A percentile compares a stretch with the other conserved stretches of the same genome.
These are phyloP conservation scores for Selenia dentaria DNA, from an alignment of 2,888 invertebrate species.

Conservation along the genomic window DNA sequence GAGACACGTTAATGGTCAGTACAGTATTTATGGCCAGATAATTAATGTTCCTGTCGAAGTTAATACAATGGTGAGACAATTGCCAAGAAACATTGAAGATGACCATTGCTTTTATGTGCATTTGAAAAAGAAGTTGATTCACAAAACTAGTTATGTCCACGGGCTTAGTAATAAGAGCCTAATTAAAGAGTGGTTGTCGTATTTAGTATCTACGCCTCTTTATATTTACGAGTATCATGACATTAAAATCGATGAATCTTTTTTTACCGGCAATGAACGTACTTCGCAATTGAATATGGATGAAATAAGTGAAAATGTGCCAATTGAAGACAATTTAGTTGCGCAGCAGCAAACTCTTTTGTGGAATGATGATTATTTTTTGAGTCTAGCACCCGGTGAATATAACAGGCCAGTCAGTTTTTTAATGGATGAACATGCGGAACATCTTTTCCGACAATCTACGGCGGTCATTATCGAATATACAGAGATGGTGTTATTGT, in stretches of 20 bases:
- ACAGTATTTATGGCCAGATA: not conserved
- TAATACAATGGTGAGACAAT: not conserved
- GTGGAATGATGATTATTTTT: constrained; percentile 32
- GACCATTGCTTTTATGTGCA: not conserved
- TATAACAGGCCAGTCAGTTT: constrained; percentile 35
- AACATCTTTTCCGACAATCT: constrained; percentile 54
- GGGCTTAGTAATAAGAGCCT: not conserved
- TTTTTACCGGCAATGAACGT: constrained; percentile 29
- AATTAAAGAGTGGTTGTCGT: not conserved
- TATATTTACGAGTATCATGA: constrained; percentile 11
- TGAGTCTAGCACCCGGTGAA: constrained; percentile 29
- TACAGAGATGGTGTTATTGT: constrained; percentile 37
- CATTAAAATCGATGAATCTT: constrained; percentile 34
- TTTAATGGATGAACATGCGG: constrained; percentile 48
- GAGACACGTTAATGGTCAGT: not conserved
- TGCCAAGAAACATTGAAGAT: not conserved
- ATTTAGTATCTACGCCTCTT: not conserved
- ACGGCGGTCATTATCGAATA: constrained; percentile 42
- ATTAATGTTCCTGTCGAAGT: not conserved
- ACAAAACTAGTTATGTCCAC: not conserved
- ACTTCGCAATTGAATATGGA: constrained; percentile 29
- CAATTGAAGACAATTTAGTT: constrained; percentile 35
- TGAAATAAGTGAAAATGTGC: constrained; percentile 37
- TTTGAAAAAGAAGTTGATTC: not conserved
- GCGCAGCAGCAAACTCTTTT: constrained; percentile 36